Conservation (phyloP, 2,888 invertebrate species). For the Agrochola litura region DNA sequence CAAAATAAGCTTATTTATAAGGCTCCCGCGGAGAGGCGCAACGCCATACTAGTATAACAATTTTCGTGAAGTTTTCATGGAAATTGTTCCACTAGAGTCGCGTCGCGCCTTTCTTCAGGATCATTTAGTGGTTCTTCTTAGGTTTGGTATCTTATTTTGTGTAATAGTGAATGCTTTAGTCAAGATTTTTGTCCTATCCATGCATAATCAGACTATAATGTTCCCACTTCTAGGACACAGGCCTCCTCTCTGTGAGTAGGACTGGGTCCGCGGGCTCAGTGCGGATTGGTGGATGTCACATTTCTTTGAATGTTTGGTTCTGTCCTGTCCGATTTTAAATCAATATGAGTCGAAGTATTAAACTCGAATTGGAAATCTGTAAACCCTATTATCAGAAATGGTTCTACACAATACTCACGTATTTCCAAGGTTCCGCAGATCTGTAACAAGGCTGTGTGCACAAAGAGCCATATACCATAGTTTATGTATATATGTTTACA, state of each 20-base stretch:
- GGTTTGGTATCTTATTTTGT: background rate
- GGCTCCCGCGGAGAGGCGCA: too few species aligned
- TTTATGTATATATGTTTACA: constrained; percentile 25
- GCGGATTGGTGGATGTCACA: background rate
- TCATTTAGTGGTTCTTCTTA: background rate
- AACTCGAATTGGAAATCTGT: constrained; percentile 1
- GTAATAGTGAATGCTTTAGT: background rate
- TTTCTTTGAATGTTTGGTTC: too few species aligned
- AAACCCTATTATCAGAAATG: background rate
- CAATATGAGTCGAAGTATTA: background rate
- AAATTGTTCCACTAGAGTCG: too few species aligned
- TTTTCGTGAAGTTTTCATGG: too few species aligned
- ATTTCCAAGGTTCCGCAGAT: constrained; percentile 21
- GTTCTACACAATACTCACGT: constrained; percentile 23
- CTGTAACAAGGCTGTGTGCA: constrained; percentile 37
- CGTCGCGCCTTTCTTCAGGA: too few species aligned
- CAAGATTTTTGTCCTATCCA: background rate
- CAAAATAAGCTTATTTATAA: background rate
- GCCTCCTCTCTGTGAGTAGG: background rate
- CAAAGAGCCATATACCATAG: constrained; percentile 1
- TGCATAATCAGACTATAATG: background rate
- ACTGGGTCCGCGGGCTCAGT: too few species aligned
- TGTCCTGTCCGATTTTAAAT: background rate
- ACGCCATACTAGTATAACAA: too few species aligned
- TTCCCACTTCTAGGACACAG: background rate